Base-by-base conservation (phyloP, 2,888 invertebrate species). In the Azorinus chamasolen region DNA sequence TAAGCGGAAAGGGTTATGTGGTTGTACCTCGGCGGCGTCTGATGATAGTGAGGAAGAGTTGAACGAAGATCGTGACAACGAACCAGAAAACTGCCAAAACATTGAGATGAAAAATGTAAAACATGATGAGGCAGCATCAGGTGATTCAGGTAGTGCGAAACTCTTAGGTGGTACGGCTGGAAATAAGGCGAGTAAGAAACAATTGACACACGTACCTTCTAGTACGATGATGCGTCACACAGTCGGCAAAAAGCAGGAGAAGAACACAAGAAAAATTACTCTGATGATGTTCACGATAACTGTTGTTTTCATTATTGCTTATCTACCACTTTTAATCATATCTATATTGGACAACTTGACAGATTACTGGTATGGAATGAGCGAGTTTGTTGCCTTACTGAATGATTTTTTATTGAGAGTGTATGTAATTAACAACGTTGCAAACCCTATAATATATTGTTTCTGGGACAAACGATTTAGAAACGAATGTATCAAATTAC, bases 221-320 rank as follows among this genome's bases (percentile, higher is more conserved):
- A 20, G 20, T 37, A 57, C 58, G 16, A 62, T 79, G 62, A 57
- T 70, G 4, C 69, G 76, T 8, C 76, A 80, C 51, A 39, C 41
- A 18, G 32, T 10, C 5, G 32, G 32, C 32, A 51, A 62, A 16
- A 55, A 27, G 16, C 45, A 53, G 20, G 81, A 83, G 41, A 81
- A 81, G 41, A 73, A 73, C 25, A 77, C 83, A 46, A 51, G 74
- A 10, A 79, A 79, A 54, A 81, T 83, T 59, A 83, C 81, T 46
- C 39, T 71, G n/a, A 83, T 81, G 83, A 74, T 83, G 69, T 39
- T 83, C 43, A 73, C 80, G 14, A 81, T 83, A 8, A 83, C 83
- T 5, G 51, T 74, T 3, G 71, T 83, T 3, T 83, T 81, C 43
- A 75, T 80, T 14, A 32, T 77, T 5, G 64, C 68, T 61, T 83